phyloP scores from a whole-genome alignment of 2,113 vertebrate species.

The Trematomus loennbergii region DNA sequence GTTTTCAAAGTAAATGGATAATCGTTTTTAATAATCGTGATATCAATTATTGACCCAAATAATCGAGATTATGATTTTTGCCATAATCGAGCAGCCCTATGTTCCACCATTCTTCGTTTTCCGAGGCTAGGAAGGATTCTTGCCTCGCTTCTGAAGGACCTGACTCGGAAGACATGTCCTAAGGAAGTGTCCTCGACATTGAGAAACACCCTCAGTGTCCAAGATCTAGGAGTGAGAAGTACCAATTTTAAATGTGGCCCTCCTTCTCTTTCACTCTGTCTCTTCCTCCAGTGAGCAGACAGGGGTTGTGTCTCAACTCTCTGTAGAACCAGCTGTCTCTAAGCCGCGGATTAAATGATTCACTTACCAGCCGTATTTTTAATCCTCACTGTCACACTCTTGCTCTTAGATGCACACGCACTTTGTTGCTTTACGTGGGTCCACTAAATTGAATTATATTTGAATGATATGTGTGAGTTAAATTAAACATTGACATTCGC shows the following conservation, averaged over 20 bases:
- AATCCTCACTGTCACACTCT: slow-evolving; percentile 72
- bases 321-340: slow-evolving; percentile 73
- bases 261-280: slow-evolving; percentile 10
- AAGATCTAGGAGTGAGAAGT: slow-evolving; percentile 34
- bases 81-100: too few species aligned
- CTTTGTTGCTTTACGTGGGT: slow-evolving; percentile 45
- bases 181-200: too few species aligned
- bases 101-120: too few species aligned
- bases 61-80: too few species aligned
- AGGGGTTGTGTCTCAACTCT: slow-evolving; percentile 54
- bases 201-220: slow-evolving; percentile 5
- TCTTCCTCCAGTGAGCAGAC: slow-evolving; percentile 23
- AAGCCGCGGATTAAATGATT: slow-evolving; percentile 77
- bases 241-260: slow-evolving; percentile 31
- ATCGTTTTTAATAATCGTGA: too few species aligned
- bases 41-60: too few species aligned
- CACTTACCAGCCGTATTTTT: slow-evolving; percentile 73
- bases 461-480: slow-evolving; percentile 51
- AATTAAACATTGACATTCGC: slow-evolving; percentile 52
- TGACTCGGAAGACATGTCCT: too few species aligned
- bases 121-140: too few species aligned
- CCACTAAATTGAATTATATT: slow-evolving; percentile 67
- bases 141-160: too few species aligned
- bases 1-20: too few species aligned
- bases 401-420: background rate